Conservation (phyloP, 64 coral and sea anemone genomes). For the Trachythela sp. region DNA sequence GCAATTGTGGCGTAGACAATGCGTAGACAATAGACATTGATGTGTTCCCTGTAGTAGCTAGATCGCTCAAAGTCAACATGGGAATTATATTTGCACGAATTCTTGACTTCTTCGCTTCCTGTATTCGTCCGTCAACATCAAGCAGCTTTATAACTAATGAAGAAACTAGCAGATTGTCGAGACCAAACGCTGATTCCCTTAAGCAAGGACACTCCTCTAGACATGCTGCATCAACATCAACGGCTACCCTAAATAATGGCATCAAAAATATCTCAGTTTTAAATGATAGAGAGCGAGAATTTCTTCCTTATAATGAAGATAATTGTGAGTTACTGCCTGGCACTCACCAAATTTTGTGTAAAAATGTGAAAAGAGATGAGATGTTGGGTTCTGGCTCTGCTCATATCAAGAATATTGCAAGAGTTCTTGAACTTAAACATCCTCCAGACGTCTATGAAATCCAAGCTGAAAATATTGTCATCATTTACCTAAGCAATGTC, state of each 20-base stretch:
- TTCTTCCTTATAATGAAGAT: neutral
- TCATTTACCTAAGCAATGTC: neutral
- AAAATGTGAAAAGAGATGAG: neutral
- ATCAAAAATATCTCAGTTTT: too few relatives aligned
- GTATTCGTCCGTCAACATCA: neutral
- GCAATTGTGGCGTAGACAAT: too few relatives aligned
- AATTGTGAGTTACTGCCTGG: too few relatives aligned
- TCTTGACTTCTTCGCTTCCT: neutral
- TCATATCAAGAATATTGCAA: conserved; percentile 51
- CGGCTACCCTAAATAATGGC: too few relatives aligned
- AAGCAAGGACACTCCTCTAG: too few relatives aligned
- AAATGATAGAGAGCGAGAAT: neutral
- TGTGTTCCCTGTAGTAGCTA: neutral
- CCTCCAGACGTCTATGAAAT: neutral
- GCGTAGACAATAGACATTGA: too few relatives aligned
- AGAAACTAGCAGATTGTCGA: too few relatives aligned
- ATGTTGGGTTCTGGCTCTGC: conserved; percentile 35
- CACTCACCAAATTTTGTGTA: neutral
- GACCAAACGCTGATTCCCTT: neutral
- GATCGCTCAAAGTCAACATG: neutral
- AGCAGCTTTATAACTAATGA: neutral
- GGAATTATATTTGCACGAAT: neutral
- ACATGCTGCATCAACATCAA: too few relatives aligned
- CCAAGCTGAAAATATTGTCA: neutral
- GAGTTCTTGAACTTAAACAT: conserved; percentile 8